A percentile compares a stretch with the other conserved stretches of the same genome.
Conservation (phyloP, 2,888 invertebrate species). For the Sepiola atlantica region DNA sequence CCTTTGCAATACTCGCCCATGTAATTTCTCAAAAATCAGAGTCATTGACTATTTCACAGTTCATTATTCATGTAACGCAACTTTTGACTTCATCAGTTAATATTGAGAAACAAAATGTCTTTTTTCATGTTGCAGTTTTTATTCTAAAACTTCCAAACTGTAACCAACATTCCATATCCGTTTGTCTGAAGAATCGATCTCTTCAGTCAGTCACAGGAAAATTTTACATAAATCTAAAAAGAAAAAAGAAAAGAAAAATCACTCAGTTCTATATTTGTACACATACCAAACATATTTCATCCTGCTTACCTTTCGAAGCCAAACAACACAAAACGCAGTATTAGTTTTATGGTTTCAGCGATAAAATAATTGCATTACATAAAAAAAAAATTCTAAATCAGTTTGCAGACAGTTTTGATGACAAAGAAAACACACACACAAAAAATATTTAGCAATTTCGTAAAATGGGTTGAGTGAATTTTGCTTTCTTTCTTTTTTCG, state of each 20-base stretch:
- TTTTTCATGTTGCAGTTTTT: too few relatives aligned
- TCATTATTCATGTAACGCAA: too few relatives aligned
- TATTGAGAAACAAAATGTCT: too few relatives aligned
- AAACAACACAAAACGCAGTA: not conserved
- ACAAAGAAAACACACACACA: not conserved
- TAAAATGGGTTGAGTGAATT: not conserved
- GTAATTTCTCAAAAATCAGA: too few relatives aligned
- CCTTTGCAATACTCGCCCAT: too few relatives aligned
- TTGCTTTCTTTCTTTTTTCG: not conserved
- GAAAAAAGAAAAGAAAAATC: not conserved
- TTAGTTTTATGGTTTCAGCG: not conserved
- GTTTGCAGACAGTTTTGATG: not conserved
- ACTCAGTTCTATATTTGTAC: not conserved
- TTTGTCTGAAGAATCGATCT: not conserved
- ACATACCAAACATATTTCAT: not conserved
- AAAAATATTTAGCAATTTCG: not conserved
- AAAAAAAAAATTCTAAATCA: not conserved
- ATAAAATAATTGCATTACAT: conserved; percentile 3
- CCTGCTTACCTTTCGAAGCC: not conserved
- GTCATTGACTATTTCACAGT: too few relatives aligned
- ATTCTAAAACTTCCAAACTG: not conserved
- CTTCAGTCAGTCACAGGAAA: not conserved
- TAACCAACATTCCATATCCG: not conserved
- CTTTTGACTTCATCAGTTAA: too few relatives aligned
- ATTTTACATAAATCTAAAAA: not conserved